A percentile compares a stretch with the other conserved stretches of the same genome.
phyloP scores from a whole-genome alignment of 1,140 invertebrate genomes.

The Aplysia californica region DNA sequence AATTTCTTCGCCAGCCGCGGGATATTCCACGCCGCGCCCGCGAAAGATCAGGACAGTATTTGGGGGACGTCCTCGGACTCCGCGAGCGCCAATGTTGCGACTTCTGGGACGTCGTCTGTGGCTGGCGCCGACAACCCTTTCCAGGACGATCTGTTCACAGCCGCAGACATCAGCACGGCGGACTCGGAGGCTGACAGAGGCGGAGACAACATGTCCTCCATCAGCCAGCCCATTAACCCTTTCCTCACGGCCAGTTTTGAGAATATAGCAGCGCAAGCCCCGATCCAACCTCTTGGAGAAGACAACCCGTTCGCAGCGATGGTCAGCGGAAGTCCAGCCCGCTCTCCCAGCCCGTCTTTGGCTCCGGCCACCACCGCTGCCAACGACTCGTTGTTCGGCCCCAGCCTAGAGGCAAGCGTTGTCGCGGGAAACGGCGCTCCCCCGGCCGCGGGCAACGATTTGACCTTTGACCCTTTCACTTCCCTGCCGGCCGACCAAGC shows the following conservation, averaged over 20 bases:
- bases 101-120: conserved; percentile 3
- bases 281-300: conserved; percentile 11
- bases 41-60: conserved; percentile 27
- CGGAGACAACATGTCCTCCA: not conserved
- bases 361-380: not conserved
- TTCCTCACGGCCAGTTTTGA: conserved; percentile 47
- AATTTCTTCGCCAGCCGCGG: conserved; percentile 46
- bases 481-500: not conserved
- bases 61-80: conserved; percentile 23
- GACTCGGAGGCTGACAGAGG: not conserved
- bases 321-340: too few relatives aligned
- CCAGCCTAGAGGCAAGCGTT: not conserved
- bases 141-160: conserved; percentile 55
- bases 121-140: conserved; percentile 49
- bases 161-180: conserved; percentile 31
- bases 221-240: conserved; percentile 36
- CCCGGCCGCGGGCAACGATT: not conserved
- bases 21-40: conserved; percentile 14
- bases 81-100: conserved; percentile 21
- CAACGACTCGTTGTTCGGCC: too few relatives aligned
- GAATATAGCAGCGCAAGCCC: conserved; percentile 32
- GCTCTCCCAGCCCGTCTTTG: too few relatives aligned
- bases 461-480: conserved; percentile 12
- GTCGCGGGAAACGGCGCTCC: not conserved
- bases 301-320: conserved; percentile 29